Percentiles rank a stretch among this genome's conserved stretches.
Conservation (phyloP, 2,113 vertebrate species). For the Bettongia penicillata region DNA sequence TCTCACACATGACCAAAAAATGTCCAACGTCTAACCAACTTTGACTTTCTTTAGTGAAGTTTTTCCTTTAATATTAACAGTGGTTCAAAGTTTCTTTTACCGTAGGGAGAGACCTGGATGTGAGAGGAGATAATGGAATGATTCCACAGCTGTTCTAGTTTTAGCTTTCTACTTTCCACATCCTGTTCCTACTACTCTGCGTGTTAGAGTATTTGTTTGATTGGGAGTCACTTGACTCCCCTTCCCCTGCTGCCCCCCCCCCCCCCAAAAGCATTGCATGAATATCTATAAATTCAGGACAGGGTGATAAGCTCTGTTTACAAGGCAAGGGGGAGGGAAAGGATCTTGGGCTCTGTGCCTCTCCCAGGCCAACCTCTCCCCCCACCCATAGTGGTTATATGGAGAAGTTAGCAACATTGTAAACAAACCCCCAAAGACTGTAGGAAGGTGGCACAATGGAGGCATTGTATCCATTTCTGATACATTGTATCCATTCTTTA, state of each 20-base stretch:
- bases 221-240: background rate
- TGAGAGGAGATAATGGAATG: background rate
- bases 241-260: background rate
- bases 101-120: background rate
- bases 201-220: background rate
- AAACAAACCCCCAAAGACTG: background rate
- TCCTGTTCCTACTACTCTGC: background rate
- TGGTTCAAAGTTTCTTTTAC: background rate
- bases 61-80: background rate
- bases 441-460: background rate
- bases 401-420: background rate
- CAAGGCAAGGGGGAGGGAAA: background rate
- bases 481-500: background rate
- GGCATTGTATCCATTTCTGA: background rate
- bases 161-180: background rate
- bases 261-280: background rate
- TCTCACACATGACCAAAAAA: background rate
- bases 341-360: background rate
- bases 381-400: background rate
- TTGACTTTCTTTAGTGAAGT: background rate
- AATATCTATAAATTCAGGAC: background rate
- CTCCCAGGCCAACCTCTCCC: background rate
- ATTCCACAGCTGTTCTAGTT: background rate
- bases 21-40: background rate
- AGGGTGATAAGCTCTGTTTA: background rate